phyloP scores from a whole-genome alignment of 2,113 vertebrate genomes.

The Heterotilapia buettikoferi region DNA sequence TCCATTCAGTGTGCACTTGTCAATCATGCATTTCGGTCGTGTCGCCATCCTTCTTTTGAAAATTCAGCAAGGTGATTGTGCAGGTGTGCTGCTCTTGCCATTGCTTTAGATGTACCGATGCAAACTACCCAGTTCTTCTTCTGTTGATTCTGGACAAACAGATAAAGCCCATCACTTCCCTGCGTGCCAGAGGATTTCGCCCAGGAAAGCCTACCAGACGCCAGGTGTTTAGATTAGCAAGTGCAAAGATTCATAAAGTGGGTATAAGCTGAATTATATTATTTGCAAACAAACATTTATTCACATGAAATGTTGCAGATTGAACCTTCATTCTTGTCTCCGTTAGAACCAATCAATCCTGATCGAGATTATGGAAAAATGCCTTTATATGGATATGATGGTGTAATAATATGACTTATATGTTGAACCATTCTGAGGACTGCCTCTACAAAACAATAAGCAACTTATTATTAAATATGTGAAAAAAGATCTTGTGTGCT shows the following conservation, averaged over 20 bases:
- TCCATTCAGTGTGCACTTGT: not conserved
- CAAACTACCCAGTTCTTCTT: not conserved
- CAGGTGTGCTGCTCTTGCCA: not conserved
- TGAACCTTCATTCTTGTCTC: not conserved
- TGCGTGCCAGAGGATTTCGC: conserved; percentile 29
- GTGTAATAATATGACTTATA: not conserved
- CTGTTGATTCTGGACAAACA: conserved; percentile 23
- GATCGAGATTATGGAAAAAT: not conserved
- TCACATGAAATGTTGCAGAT: conserved; percentile 33
- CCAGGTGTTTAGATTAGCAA: conserved; percentile 51
- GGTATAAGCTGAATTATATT: conserved; percentile 43
- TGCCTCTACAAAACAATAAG: not conserved
- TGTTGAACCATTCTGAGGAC: not conserved
- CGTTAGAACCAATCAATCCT: not conserved
- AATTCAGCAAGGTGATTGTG: not conserved
- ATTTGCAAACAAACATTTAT: conserved; percentile 36
- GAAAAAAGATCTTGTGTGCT: not conserved
- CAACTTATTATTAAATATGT: not conserved
- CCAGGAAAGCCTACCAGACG: conserved; percentile 32
- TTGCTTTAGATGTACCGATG: not conserved
- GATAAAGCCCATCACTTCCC: conserved; percentile 23
- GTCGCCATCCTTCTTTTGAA: not conserved
- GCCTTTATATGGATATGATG: not conserved
- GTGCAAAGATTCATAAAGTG: conserved; percentile 54
- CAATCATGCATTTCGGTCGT: not conserved